A percentile compares a stretch with the other conserved stretches of the same genome.
Evolutionary conservation across 2,113 vertebrate genomes (phyloP).

Genomic region (Euleptes europaea): DNA sequence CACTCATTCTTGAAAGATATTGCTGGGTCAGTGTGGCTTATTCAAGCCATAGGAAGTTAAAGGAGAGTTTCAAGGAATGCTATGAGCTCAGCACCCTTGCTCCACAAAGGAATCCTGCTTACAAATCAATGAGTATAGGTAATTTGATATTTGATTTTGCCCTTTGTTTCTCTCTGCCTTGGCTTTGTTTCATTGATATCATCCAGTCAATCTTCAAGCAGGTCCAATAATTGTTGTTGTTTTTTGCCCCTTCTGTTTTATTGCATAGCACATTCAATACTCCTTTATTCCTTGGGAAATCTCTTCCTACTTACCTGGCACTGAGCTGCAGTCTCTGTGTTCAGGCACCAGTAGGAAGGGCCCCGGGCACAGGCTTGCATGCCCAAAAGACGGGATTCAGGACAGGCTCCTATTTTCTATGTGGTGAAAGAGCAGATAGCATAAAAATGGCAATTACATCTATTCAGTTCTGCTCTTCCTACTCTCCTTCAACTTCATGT

Average conservation of each 20-base stretch:
- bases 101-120: background rate
- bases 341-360: slow-evolving; percentile 94
- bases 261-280: background rate
- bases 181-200: background rate
- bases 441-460: background rate
- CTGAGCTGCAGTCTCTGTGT: slow-evolving; percentile 80
- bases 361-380: slow-evolving; percentile 86
- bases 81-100: background rate
- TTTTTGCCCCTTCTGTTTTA: no score
- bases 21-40: background rate
- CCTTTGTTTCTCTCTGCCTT: background rate
- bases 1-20: background rate
- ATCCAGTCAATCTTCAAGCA: background rate
- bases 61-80: background rate
- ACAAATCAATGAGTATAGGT: background rate
- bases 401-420: slow-evolving; percentile 88
- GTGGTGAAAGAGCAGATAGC: accelerated
- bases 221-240: background rate
- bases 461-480: no score
- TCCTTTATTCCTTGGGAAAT: accelerated
- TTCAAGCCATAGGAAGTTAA: background rate
- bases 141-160: background rate
- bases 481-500: no score
- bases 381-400: slow-evolving; percentile 71
- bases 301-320: slow-evolving; percentile 79